phyloP scores from a whole-genome alignment of 2,797 vertebrate species.

The Stomatorhinus walkeri region DNA sequence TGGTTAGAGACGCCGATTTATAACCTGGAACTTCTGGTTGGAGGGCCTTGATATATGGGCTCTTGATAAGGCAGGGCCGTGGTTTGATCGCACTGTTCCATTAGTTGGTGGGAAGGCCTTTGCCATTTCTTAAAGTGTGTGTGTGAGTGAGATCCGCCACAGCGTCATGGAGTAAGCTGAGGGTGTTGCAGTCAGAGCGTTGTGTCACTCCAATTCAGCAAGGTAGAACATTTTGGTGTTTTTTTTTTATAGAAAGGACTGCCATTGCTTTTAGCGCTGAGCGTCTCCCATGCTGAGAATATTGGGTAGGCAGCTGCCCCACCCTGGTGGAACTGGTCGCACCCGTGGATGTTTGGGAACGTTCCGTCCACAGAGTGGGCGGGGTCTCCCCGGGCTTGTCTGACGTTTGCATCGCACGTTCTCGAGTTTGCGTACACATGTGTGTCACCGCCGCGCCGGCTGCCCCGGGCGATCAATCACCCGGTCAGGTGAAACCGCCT shows the following conservation, averaged over 20 bases:
- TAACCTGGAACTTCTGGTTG: neutral
- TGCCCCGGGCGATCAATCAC: neutral
- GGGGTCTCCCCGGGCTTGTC: neutral
- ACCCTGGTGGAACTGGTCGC: conserved; percentile 9
- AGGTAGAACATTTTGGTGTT: neutral
- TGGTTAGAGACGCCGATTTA: neutral
- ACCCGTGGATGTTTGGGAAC: neutral
- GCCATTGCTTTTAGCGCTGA: neutral
- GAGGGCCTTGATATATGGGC: neutral
- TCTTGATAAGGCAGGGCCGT: neutral
- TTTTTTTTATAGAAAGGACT: neutral
- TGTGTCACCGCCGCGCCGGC: neutral
- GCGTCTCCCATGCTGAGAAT: neutral
- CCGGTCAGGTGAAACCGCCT: neutral
- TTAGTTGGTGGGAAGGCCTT: neutral
- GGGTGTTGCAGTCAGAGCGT: neutral
- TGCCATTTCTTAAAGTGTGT: neutral
- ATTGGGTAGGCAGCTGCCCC: neutral
- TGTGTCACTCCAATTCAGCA: neutral
- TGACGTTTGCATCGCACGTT: neutral
- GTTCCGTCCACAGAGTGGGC: neutral
- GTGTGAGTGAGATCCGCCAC: neutral
- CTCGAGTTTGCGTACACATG: neutral
- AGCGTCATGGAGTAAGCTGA: neutral
- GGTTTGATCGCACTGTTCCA: neutral